A percentile compares a stretch with the other conserved stretches of the same genome.
These are phyloP conservation scores for Nephrotoma appendiculata DNA, from an alignment of 2,888 invertebrate species.

Conservation along the genomic window DNA sequence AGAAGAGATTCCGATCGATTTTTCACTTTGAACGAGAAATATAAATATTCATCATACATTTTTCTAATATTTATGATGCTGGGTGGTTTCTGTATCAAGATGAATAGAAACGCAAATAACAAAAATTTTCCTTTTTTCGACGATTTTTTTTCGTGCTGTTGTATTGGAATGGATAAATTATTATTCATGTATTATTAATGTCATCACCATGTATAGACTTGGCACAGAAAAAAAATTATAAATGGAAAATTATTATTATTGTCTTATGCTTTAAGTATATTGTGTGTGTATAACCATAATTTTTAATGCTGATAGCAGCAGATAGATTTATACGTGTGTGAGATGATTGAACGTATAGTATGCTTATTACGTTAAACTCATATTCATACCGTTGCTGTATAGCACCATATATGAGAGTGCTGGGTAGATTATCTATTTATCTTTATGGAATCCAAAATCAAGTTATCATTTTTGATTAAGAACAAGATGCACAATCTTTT, in stretches of 20 bases:
- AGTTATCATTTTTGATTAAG: not conserved
- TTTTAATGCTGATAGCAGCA: not conserved
- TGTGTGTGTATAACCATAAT: not conserved
- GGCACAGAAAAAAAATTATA: not conserved
- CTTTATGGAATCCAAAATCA: not conserved
- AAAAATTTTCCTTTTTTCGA: not conserved
- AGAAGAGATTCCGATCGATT: not conserved
- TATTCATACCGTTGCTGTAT: not conserved
- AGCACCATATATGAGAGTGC: not conserved
- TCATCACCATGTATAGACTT: not conserved
- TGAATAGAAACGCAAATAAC: not conserved
- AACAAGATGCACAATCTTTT: not conserved
- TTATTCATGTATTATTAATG: not conserved
- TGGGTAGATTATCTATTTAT: not conserved
- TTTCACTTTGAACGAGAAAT: not conserved
- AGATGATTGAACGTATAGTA: too few relatives aligned
- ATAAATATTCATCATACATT: not conserved
- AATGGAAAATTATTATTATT: not conserved
- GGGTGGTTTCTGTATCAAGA: not conserved
- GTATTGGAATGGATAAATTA: not conserved
- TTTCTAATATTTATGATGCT: not conserved
- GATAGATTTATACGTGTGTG: not conserved
- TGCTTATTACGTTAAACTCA: too few relatives aligned
- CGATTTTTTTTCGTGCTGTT: not conserved
- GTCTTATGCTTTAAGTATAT: not conserved